Evolutionary conservation across 2,113 vertebrate species (phyloP).

Genomic region (Solenodon paradoxus): DNA sequence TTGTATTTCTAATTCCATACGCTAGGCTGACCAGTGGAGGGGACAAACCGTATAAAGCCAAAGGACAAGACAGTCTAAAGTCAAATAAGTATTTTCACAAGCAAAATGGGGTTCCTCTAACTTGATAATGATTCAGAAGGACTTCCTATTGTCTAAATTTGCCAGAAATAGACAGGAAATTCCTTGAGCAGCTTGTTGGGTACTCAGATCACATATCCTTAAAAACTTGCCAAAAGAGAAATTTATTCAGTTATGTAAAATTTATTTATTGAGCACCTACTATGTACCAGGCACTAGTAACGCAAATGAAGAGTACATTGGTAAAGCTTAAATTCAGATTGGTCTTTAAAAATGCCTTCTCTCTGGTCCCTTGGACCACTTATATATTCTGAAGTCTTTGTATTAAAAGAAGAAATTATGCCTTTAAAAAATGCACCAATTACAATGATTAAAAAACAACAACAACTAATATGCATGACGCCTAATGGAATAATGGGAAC

Average conservation of each 20-base stretch:
- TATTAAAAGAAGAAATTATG: background rate
- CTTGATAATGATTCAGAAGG: background rate
- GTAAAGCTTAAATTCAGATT: slow-evolving; percentile 45
- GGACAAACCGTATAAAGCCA: background rate
- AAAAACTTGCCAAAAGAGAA: slow-evolving; percentile 41
- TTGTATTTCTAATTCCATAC: background rate
- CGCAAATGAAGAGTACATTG: slow-evolving; percentile 41
- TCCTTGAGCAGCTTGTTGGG: background rate
- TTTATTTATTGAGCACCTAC: slow-evolving; percentile 62
- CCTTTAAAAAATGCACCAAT: slow-evolving; percentile 17
- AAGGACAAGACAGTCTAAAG: background rate
- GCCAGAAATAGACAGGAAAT: background rate
- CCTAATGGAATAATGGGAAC: background rate
- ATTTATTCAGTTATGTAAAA: background rate
- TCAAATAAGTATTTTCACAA: slow-evolving; percentile 27
- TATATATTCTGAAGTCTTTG: slow-evolving; percentile 1
- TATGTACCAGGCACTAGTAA: slow-evolving; percentile 54
- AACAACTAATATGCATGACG: slow-evolving; percentile 10
- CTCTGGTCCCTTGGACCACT: background rate
- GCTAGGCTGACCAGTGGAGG: background rate
- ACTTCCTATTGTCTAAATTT: background rate
- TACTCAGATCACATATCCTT: slow-evolving; percentile 25
- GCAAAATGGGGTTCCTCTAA: background rate
- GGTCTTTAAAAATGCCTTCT: slow-evolving; percentile 36
- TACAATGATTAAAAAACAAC: background rate